Base-by-base conservation (phyloP, 2,888 invertebrate species). In the Platerodrilus igneus region DNA sequence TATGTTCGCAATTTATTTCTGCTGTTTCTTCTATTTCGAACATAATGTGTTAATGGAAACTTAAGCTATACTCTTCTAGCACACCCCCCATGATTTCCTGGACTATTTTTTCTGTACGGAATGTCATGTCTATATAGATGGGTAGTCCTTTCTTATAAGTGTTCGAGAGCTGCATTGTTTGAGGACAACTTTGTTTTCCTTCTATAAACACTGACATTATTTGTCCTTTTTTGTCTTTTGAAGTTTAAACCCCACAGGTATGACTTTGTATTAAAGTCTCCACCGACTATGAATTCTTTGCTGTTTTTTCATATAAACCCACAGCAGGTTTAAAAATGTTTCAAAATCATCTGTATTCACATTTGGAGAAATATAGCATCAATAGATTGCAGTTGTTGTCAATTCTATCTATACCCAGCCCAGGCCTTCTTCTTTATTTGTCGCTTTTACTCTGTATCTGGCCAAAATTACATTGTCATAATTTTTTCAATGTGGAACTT, bases 331-430 rank as follows among this genome's bases (percentile, higher is more conserved):
- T 4, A 25, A 4, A 8, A 6, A 25, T 11, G 5, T 11, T 11
- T 25, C 11, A 8, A 25, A 22, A 10, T 10, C 3, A 4, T 4
- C 22, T 4, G 14, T 7, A 3, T 10, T 3, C 3, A 25, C 13
- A 25, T 25, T 25, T 3, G 7, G 25, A 11, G 25, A 25, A 6
- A 25, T 11, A n/a, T 25, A 25, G 11, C 25, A 25, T n/a, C 13
- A 25, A n/a, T 25, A 25, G 3, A 14, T 25, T 11, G 11, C 4
- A 5, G 4, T 6, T 25, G 14, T 25, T 8, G 4, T 11, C 4
- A 25, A 6, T 22, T 8, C 9, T 4, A 3, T 4, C 3, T 22
- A 25, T 3, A 10, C 14, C 11, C 14, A 25, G 4, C 3, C 11
- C 9, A 14, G 5, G 14, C 14, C 25, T 7, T 6, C 3, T 3